Evolutionary conservation across 2,888 invertebrate species (phyloP).

Genomic region (Pardosa pseudoannulata): DNA sequence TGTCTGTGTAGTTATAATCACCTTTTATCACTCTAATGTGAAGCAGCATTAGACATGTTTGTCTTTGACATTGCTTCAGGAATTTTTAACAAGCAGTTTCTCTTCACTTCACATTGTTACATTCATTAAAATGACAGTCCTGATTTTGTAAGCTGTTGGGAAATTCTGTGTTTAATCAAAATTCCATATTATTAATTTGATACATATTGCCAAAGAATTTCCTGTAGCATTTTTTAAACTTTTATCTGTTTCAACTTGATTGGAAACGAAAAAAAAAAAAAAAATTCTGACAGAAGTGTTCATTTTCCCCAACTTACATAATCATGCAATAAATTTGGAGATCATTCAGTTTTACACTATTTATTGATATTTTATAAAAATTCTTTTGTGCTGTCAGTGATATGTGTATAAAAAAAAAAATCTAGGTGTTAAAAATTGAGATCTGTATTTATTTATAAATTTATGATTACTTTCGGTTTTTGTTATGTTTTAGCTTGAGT

Average conservation of each 20-base stretch:
- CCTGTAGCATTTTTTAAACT: background rate
- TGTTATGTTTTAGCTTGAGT: conserved; percentile 20
- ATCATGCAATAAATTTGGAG: background rate
- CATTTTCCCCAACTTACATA: background rate
- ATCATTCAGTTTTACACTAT: background rate
- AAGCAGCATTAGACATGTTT: conserved; percentile 38
- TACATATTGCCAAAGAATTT: background rate
- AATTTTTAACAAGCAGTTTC: conserved; percentile 13
- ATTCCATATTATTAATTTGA: background rate
- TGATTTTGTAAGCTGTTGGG: background rate
- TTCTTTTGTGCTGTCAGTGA: background rate
- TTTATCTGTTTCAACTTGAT: background rate
- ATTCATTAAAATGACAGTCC: background rate
- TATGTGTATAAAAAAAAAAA: background rate
- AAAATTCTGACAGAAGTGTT: background rate
- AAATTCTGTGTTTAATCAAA: background rate
- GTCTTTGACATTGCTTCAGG: conserved; percentile 20
- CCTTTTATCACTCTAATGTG: conserved; percentile 51
- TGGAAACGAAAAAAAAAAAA: too few species aligned
- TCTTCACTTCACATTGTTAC: conserved; percentile 6
- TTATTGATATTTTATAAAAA: background rate
- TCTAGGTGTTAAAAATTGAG: background rate
- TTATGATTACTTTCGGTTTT: background rate
- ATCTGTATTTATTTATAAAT: conserved; percentile 17
- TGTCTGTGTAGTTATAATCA: conserved; percentile 31